These are phyloP conservation scores for Osedax frankpressi DNA, from an alignment of 2,888 invertebrate species.

Conservation along the genomic window DNA sequence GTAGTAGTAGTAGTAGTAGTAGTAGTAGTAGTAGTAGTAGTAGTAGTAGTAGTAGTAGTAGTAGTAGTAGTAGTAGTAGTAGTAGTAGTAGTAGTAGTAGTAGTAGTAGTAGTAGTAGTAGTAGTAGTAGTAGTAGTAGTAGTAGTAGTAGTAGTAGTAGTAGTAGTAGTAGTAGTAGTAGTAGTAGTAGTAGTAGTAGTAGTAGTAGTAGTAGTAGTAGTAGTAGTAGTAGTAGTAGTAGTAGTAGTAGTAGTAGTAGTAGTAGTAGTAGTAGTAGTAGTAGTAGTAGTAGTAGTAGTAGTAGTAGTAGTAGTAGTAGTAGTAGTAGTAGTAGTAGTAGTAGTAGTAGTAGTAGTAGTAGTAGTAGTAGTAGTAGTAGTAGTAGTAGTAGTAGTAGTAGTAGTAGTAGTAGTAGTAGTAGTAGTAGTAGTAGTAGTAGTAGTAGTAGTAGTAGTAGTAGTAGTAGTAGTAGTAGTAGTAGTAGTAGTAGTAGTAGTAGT, in stretches of 20 bases:
- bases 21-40: conserved; percentile 18
- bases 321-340: conserved; percentile 11
- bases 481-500: conserved; percentile 18
- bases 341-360: conserved; percentile 18
- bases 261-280: conserved; percentile 16
- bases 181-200: conserved; percentile 21
- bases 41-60: conserved; percentile 15
- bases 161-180: conserved; percentile 20
- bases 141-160: conserved; percentile 20
- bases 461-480: conserved; percentile 12
- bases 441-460: conserved; percentile 16
- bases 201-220: conserved; percentile 20
- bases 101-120: conserved; percentile 16
- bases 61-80: conserved; percentile 16
- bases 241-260: conserved; percentile 13
- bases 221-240: conserved; percentile 20
- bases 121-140: conserved; percentile 20
- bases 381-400: conserved; percentile 16
- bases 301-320: conserved; percentile 18
- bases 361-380: conserved; percentile 11
- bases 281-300: conserved; percentile 12
- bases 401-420: conserved; percentile 13
- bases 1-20: conserved; percentile 20
- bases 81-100: conserved; percentile 17
- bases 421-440: conserved; percentile 13